phyloP scores from a whole-genome alignment of 2,888 invertebrate species.

The Neoascia interrupta region DNA sequence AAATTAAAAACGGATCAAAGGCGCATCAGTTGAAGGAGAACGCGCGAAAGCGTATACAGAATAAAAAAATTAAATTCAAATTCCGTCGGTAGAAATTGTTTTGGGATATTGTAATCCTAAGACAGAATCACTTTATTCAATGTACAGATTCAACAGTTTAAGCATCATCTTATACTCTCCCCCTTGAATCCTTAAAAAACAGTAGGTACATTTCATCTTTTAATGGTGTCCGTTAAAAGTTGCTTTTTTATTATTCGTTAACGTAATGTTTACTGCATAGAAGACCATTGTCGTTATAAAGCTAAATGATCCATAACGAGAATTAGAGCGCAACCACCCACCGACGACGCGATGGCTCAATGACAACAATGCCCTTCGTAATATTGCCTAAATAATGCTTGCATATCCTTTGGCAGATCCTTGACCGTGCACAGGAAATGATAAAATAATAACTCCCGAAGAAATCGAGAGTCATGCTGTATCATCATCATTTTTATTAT shows the following conservation, averaged over 20 bases:
- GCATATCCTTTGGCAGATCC: conserved; percentile 48
- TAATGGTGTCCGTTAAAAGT: conserved; percentile 21
- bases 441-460: conserved; percentile 66
- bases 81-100: conserved; percentile 48
- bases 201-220: conserved; percentile 1
- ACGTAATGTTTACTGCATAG: conserved; percentile 27
- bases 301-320: conserved; percentile 65
- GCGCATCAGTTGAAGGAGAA: conserved; percentile 21
- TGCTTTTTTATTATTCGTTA: conserved; percentile 56
- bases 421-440: conserved; percentile 69
- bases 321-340: conserved; percentile 63
- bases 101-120: conserved; percentile 47
- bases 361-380: conserved; percentile 54
- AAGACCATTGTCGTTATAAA: conserved; percentile 38
- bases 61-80: conserved; percentile 57
- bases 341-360: no score
- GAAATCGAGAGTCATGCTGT: conserved; percentile 61
- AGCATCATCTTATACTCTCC: not conserved
- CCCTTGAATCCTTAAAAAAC: not conserved
- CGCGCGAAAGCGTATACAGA: conserved; percentile 11
- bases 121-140: conserved; percentile 9
- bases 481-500: conserved; percentile 38
- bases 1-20: conserved; percentile 70
- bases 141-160: conserved; percentile 60
- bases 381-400: conserved; percentile 30